Conservation (phyloP, 1,140 invertebrate genomes). For the Platorchestia sp. region DNA sequence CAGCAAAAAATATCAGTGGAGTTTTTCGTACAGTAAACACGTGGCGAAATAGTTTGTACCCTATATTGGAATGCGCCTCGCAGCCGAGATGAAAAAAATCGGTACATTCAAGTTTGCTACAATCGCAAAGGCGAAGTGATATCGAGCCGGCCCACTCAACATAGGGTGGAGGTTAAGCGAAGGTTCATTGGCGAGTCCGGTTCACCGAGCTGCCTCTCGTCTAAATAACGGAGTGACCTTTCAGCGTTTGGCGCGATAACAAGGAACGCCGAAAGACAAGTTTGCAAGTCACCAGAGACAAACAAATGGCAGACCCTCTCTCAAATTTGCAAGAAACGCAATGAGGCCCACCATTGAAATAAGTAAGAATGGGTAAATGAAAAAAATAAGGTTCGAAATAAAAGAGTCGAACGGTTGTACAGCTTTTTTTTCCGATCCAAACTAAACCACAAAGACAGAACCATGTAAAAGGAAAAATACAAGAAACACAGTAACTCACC, state of each 20-base stretch:
- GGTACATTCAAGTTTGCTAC: neutral
- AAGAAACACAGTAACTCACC: conserved; percentile 77
- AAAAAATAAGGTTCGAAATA: neutral
- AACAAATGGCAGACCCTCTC: neutral
- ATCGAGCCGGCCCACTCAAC: neutral
- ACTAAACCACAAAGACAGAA: neutral
- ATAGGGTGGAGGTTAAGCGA: conserved; percentile 1
- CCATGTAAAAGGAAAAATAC: neutral
- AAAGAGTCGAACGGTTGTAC: neutral
- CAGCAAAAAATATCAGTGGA: neutral
- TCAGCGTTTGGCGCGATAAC: conserved; percentile 42
- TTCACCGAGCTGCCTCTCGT: conserved; percentile 43
- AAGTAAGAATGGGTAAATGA: neutral
- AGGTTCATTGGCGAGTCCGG: conserved; percentile 10
- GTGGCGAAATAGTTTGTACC: neutral
- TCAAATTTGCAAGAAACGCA: neutral
- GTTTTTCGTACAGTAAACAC: no score
- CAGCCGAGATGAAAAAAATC: neutral
- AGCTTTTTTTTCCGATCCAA: neutral
- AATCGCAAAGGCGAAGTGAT: neutral
- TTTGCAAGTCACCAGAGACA: neutral
- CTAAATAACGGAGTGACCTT: conserved; percentile 47
- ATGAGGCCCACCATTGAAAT: neutral
- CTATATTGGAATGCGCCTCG: neutral
- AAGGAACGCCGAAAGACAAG: neutral